phyloP scores from a whole-genome alignment of 53 echinoderm and acorn worm species.

The Pentamera pediparva region DNA sequence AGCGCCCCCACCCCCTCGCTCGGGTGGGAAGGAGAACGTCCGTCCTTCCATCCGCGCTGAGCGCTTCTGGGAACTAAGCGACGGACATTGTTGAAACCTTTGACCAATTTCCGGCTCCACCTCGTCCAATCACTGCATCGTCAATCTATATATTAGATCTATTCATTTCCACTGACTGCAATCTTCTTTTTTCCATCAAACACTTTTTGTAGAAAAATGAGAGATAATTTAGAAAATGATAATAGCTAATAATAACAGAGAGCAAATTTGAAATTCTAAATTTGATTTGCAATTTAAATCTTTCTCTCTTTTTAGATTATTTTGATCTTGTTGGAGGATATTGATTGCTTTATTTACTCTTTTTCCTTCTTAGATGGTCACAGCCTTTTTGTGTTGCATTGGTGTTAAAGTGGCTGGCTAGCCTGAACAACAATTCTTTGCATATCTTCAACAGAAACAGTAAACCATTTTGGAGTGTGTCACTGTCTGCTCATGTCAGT shows the following conservation, averaged over 20 bases:
- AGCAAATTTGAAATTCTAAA: conserved; percentile 1
- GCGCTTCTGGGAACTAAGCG: not conserved
- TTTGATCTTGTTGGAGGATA: too few species aligned
- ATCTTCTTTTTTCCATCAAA: conserved; percentile 8
- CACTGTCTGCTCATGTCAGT: too few species aligned
- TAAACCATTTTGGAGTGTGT: too few species aligned
- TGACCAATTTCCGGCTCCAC: not conserved
- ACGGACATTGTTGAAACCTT: conserved; percentile 3
- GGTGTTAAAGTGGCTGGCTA: too few species aligned
- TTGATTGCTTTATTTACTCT: too few species aligned
- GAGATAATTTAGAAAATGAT: not conserved
- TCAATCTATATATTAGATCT: too few species aligned
- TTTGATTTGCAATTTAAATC: conserved; percentile 1
- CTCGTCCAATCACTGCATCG: conserved; percentile 19
- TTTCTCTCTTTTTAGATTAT: not conserved
- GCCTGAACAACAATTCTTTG: too few species aligned
- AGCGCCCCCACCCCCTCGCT: not conserved
- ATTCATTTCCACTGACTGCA: conserved; percentile 28
- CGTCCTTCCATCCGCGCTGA: too few species aligned
- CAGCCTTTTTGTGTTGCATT: too few species aligned
- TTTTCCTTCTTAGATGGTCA: too few species aligned
- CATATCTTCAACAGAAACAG: too few species aligned
- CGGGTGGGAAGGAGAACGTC: not conserved
- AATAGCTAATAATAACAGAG: not conserved
- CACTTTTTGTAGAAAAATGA: conserved; percentile 10